Evolutionary conservation across 2,113 vertebrate genomes (phyloP).

Genomic region (Trogon melanurus): DNA sequence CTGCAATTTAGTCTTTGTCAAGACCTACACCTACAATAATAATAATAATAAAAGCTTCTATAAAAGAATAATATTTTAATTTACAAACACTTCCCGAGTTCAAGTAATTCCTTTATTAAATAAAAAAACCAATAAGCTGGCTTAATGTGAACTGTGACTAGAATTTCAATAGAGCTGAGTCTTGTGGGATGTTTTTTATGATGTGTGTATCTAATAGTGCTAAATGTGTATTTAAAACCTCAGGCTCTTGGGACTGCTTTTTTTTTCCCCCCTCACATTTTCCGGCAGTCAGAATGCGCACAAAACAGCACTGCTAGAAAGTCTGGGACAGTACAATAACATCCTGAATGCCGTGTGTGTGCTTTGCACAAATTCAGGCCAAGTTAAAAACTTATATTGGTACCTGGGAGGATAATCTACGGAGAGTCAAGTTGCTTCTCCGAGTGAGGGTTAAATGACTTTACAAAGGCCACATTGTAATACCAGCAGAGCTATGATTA

Average conservation of each 20-base stretch:
- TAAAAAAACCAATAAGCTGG: slow-evolving; percentile 16
- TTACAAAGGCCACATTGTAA: background rate
- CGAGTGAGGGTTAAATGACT: background rate
- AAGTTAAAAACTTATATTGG: background rate
- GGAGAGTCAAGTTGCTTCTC: background rate
- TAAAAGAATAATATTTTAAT: slow-evolving; percentile 23
- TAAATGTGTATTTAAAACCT: background rate
- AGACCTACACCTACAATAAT: background rate
- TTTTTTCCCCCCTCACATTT: background rate
- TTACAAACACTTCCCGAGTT: slow-evolving; percentile 33
- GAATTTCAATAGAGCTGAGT: slow-evolving; percentile 43
- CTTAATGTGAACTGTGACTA: slow-evolving; percentile 45
- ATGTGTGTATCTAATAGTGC: background rate
- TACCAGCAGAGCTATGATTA: background rate
- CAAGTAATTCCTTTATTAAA: slow-evolving; percentile 54
- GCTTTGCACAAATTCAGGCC: background rate
- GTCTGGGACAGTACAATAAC: background rate
- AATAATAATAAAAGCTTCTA: background rate
- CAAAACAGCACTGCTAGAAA: background rate
- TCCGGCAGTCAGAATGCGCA: background rate
- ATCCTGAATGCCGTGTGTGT: background rate
- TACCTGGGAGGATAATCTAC: background rate
- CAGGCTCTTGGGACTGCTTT: background rate
- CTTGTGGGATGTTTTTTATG: background rate
- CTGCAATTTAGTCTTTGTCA: background rate